These are phyloP conservation scores for Nycticebus coucang DNA, from an alignment of 2,113 vertebrate genomes.

Conservation along the genomic window DNA sequence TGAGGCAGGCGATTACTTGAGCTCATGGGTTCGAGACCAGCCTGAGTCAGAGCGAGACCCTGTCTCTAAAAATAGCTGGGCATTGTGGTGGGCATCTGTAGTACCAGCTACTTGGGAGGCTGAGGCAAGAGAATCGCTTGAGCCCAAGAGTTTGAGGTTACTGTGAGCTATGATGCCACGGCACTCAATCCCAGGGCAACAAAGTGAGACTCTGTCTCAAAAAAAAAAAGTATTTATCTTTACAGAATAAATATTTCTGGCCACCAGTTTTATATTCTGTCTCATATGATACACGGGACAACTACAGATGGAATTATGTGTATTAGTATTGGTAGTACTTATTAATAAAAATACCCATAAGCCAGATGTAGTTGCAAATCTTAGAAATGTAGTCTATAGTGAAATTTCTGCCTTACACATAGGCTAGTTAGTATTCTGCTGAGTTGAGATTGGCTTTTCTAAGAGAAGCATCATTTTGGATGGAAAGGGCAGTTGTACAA, in stretches of 20 bases:
- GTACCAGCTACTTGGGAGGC: too few species aligned
- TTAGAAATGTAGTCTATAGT: neutral
- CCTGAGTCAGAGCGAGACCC: too few species aligned
- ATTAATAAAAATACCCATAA: constrained; percentile 25
- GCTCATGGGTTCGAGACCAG: too few species aligned
- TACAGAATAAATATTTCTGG: neutral
- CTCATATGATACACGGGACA: neutral
- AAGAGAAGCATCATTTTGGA: neutral
- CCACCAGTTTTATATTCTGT: neutral
- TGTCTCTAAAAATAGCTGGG: too few species aligned
- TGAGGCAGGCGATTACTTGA: too few species aligned
- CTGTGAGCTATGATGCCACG: too few species aligned
- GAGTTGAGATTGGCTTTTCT: neutral
- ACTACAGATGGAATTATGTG: neutral
- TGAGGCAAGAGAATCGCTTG: too few species aligned
- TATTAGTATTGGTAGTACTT: neutral
- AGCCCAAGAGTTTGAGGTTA: too few species aligned
- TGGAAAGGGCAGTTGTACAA: neutral
- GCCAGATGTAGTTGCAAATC: neutral
- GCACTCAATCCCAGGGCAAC: too few species aligned
- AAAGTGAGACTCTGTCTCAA: too few species aligned
- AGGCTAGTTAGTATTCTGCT: neutral
- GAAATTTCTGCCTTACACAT: neutral
- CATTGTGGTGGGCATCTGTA: too few species aligned
- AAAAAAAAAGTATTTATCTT: neutral